Evolutionary conservation across 2,797 vertebrate species (phyloP).

Genomic region (Enteromius mattozi): DNA sequence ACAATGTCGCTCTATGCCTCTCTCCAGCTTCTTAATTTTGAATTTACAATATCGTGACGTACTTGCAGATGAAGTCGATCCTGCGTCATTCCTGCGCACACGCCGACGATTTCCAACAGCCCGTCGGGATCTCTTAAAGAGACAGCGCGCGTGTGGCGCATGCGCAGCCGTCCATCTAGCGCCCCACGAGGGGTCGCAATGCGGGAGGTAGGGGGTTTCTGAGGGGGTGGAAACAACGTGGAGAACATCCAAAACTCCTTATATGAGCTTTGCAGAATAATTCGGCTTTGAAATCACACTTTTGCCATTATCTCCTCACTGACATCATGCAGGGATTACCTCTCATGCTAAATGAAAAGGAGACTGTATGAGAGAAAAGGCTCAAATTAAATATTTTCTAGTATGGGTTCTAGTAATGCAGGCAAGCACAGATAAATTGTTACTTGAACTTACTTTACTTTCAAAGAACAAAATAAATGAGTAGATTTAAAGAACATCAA

Average conservation of each 20-base stretch:
- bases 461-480: neutral
- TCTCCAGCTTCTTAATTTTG: slow-evolving; percentile 36
- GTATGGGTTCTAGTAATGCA: neutral
- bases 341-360: neutral
- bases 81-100: slow-evolving; percentile 87
- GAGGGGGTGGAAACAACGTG: slow-evolving; percentile 40
- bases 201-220: slow-evolving; percentile 41
- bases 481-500: neutral
- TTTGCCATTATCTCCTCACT: slow-evolving; percentile 44
- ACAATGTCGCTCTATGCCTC: slow-evolving; percentile 1
- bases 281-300: slow-evolving; percentile 37
- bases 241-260: slow-evolving; percentile 33
- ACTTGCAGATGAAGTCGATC: slow-evolving; percentile 76
- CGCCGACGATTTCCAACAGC: slow-evolving; percentile 74
- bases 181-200: slow-evolving; percentile 62
- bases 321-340: slow-evolving; percentile 56
- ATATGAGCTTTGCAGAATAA: slow-evolving; percentile 37
- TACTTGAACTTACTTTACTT: neutral
- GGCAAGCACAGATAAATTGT: neutral
- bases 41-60: slow-evolving; percentile 80
- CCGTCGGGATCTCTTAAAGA: slow-evolving; percentile 73
- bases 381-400: neutral
- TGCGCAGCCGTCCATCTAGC: slow-evolving; percentile 63
- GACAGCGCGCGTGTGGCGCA: slow-evolving; percentile 63
- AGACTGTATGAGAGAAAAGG: neutral